These are phyloP conservation scores for Ictalurus furcatus DNA, from an alignment of 2,113 vertebrate species.

Conservation along the genomic window DNA sequence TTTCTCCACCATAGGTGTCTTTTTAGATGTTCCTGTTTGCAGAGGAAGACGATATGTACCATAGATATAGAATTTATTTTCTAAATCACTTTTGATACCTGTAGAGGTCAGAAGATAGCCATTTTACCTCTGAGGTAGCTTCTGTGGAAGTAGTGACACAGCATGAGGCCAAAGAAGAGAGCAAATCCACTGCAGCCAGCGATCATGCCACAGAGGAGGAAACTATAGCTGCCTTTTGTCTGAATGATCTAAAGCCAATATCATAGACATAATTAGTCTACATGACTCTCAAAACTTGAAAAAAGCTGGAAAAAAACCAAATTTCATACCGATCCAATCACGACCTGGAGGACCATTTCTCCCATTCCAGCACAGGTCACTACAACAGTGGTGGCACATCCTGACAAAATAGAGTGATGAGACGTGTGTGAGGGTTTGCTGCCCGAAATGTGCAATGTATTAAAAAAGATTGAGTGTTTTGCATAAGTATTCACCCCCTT, in stretches of 20 bases:
- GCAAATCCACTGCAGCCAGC: conserved; percentile 84
- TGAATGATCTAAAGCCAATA: conserved; percentile 81
- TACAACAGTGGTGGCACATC: conserved; percentile 90
- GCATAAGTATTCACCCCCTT: neutral
- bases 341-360: conserved; percentile 92
- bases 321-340: conserved; percentile 87
- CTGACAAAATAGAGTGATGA: conserved; percentile 63
- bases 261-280: conserved; percentile 41
- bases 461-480: neutral
- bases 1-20: conserved; percentile 68
- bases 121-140: conserved; percentile 80
- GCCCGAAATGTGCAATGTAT: neutral
- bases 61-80: neutral
- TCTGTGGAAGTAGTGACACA: conserved; percentile 87
- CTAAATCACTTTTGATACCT: neutral
- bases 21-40: conserved; percentile 66
- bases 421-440: neutral
- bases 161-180: conserved; percentile 82
- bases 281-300: neutral
- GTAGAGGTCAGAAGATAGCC: neutral
- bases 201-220: conserved; percentile 90
- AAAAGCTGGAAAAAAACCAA: neutral
- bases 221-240: conserved; percentile 86
- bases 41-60: neutral
- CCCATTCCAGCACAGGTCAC: conserved; percentile 90